phyloP scores from a whole-genome alignment of 2,113 vertebrate species.

The Scomber colias region DNA sequence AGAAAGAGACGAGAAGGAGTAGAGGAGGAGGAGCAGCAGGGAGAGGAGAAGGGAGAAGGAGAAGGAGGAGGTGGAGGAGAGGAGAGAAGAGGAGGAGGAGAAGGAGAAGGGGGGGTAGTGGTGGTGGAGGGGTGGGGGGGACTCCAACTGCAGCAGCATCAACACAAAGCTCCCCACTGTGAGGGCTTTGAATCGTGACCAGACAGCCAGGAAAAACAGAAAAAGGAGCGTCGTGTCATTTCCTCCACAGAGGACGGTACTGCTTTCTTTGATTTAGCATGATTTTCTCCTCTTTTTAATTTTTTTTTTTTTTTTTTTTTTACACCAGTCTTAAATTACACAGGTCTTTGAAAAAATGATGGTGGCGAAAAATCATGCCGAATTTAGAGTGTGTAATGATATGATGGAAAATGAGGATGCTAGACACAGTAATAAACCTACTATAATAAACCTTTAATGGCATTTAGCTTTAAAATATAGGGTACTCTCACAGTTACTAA shows the following conservation, averaged over 20 bases:
- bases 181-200: constrained; percentile 83
- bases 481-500: background rate
- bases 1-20: constrained; percentile 45
- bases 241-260: constrained; percentile 56
- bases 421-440: constrained; percentile 33
- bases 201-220: constrained; percentile 65
- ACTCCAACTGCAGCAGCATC: constrained; percentile 72
- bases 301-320: background rate
- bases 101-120: background rate
- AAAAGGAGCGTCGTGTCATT: constrained; percentile 60
- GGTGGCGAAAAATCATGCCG: constrained; percentile 9
- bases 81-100: constrained; percentile 1
- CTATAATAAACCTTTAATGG: constrained; percentile 27
- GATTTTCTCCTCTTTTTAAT: background rate
- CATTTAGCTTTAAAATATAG: constrained; percentile 22
- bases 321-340: constrained; percentile 16
- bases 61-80: background rate
- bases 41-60: constrained; percentile 18
- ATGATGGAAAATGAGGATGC: constrained; percentile 30
- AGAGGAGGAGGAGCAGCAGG: constrained; percentile 27
- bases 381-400: constrained; percentile 18
- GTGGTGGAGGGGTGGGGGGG: background rate
- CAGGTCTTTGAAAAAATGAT: constrained; percentile 16
- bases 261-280: constrained; percentile 52
- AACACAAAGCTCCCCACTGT: constrained; percentile 63